Percentiles rank a stretch among this genome's conserved stretches.
phyloP scores from a whole-genome alignment of 1,140 invertebrate species.

The Eumaeus atala region DNA sequence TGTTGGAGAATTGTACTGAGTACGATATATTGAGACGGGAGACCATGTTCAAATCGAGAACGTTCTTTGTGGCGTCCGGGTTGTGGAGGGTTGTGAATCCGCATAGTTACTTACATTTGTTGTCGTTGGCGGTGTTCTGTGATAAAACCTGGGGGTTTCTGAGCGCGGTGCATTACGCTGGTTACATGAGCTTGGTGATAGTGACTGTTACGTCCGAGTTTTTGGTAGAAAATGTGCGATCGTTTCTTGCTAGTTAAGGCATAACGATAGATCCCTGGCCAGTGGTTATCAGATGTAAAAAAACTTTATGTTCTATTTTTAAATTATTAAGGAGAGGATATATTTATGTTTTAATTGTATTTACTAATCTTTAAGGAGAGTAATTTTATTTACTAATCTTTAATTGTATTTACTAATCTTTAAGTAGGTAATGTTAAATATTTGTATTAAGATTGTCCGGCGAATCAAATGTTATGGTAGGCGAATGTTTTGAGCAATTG shows the following conservation, averaged over 20 bases:
- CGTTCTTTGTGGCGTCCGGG: slow-evolving; percentile 83
- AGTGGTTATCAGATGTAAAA: no score
- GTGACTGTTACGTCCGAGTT: slow-evolving; percentile 50
- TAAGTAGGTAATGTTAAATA: no score
- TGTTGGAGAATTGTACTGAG: slow-evolving; percentile 79
- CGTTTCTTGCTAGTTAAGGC: slow-evolving; percentile 30
- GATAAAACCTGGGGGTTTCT: slow-evolving; percentile 85
- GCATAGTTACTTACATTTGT: slow-evolving; percentile 83
- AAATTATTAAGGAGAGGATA: no score
- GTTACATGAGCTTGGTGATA: slow-evolving; percentile 52
- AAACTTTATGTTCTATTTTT: no score
- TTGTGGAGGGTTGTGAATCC: slow-evolving; percentile 87
- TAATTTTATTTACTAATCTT: no score
- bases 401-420: no score
- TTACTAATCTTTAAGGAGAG: no score
- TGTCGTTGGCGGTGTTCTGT: slow-evolving; percentile 85
- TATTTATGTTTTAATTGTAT: no score
- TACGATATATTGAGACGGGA: slow-evolving; percentile 74
- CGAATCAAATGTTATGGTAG: no score
- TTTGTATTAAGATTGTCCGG: no score
- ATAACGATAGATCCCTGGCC: no score
- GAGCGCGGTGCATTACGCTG: slow-evolving; percentile 77
- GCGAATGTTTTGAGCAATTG: no score
- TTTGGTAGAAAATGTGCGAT: slow-evolving; percentile 41
- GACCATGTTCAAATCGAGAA: slow-evolving; percentile 76